Conservation (phyloP, 2,797 vertebrate species). For the Dallia pectoralis region DNA sequence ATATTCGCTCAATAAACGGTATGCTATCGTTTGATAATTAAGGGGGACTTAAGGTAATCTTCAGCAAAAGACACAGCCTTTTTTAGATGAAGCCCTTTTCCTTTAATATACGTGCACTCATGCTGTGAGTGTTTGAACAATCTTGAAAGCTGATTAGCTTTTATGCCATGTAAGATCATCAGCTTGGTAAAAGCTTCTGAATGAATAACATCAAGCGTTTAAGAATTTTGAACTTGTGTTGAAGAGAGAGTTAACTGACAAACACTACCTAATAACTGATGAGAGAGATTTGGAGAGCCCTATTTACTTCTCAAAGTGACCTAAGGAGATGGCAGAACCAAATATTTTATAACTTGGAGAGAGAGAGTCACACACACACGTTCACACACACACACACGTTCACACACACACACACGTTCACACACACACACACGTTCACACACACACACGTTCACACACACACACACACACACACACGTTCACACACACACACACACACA, state of each 20-base stretch:
- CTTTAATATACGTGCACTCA: background rate
- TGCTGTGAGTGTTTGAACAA: background rate
- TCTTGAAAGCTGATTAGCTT: background rate
- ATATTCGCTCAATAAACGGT: background rate
- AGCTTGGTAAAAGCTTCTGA: background rate
- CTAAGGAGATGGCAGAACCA: background rate
- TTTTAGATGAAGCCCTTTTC: background rate
- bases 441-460: too few species aligned
- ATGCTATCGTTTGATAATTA: background rate
- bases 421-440: background rate
- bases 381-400: background rate
- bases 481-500: background rate
- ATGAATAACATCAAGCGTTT: background rate
- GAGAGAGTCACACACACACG: background rate
- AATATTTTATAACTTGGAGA: background rate
- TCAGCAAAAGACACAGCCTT: constrained; percentile 8
- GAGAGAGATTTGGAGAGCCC: background rate
- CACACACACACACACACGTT: background rate
- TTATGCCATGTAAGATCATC: background rate
- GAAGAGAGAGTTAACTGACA: too few species aligned
- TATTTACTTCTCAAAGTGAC: background rate
- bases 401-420: background rate
- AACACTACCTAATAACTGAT: background rate
- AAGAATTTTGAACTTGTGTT: background rate
- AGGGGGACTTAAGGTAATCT: constrained; percentile 26